These are phyloP conservation scores for Bombyx huttoni DNA, from an alignment of 2,888 invertebrate species.

Conservation along the genomic window DNA sequence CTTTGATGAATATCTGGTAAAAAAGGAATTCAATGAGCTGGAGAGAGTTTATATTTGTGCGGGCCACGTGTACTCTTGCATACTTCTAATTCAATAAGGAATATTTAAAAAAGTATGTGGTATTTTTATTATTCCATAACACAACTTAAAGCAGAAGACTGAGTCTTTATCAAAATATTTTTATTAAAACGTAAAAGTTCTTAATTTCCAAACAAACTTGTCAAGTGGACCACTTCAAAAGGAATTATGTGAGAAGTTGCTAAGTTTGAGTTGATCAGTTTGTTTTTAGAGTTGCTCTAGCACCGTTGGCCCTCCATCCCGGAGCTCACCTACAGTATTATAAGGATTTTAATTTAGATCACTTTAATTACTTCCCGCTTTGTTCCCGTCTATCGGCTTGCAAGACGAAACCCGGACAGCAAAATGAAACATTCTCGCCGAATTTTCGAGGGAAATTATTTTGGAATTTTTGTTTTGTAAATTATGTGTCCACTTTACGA, in stretches of 20 bases:
- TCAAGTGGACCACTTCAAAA: conserved; percentile 34
- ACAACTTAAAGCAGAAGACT: too few species aligned
- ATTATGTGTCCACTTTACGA: too few species aligned
- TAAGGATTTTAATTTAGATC: conserved; percentile 40
- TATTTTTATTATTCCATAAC: too few species aligned
- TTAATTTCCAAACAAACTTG: conserved; percentile 17
- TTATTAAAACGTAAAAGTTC: conserved; percentile 3
- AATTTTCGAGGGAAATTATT: background rate
- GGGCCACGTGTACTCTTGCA: too few species aligned
- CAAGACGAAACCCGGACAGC: background rate
- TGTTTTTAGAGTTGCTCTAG: conserved; percentile 34
- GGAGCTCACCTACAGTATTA: conserved; percentile 25
- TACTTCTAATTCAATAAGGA: too few species aligned
- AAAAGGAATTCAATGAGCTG: too few species aligned
- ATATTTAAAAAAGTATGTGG: too few species aligned
- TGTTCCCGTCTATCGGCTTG: conserved; percentile 1
- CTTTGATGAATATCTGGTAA: too few species aligned
- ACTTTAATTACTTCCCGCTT: conserved; percentile 32
- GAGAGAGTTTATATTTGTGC: too few species aligned
- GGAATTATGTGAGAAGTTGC: conserved; percentile 51
- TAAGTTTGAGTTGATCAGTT: conserved; percentile 43
- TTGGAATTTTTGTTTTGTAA: too few species aligned
- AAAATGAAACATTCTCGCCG: background rate
- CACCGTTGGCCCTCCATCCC: conserved; percentile 24
- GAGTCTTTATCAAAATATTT: background rate